phyloP scores from a whole-genome alignment of 1,140 invertebrate genomes.

The Achroia grisella region DNA sequence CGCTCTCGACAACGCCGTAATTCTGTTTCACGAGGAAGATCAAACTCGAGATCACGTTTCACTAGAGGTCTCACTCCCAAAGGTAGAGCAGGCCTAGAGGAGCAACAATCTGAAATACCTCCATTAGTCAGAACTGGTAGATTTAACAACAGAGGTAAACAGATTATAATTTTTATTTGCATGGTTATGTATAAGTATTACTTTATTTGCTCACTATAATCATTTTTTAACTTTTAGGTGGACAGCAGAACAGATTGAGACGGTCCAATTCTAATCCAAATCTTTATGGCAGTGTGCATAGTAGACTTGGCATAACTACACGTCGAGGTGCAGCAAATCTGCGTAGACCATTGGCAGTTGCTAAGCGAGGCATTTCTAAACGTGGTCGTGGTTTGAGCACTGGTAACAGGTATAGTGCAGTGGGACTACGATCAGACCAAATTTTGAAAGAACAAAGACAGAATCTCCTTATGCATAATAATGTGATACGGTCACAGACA shows the following conservation, averaged over 20 bases:
- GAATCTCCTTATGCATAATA: slow-evolving; percentile 33
- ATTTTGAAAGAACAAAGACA: slow-evolving; percentile 49
- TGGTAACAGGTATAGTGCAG: slow-evolving; percentile 47
- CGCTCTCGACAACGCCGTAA: slow-evolving; percentile 38
- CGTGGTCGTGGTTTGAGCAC: slow-evolving; percentile 49
- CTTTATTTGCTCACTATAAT: background rate
- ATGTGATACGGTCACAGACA: slow-evolving; percentile 56
- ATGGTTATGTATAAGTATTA: background rate
- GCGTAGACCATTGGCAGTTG: slow-evolving; percentile 46
- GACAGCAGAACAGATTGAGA: slow-evolving; percentile 31
- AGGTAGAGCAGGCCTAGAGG: slow-evolving; percentile 52
- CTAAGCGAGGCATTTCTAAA: slow-evolving; percentile 61
- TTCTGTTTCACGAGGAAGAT: slow-evolving; percentile 41
- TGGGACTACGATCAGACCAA: slow-evolving; percentile 62
- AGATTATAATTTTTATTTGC: slow-evolving; percentile 2
- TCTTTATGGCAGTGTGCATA: slow-evolving; percentile 41
- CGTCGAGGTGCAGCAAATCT: slow-evolving; percentile 31
- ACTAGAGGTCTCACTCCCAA: slow-evolving; percentile 49
- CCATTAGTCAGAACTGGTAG: slow-evolving; percentile 31
- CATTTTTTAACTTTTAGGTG: slow-evolving; percentile 25
- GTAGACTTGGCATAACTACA: slow-evolving; percentile 46
- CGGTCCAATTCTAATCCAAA: slow-evolving; percentile 38
- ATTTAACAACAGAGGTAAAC: slow-evolving; percentile 22
- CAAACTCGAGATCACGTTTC: slow-evolving; percentile 44
- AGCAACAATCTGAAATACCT: slow-evolving; percentile 38